A percentile compares a stretch with the other conserved stretches of the same genome.
These are phyloP conservation scores for Pelodytes ibericus DNA, from an alignment of 2,797 vertebrate genomes.

Conservation along the genomic window DNA sequence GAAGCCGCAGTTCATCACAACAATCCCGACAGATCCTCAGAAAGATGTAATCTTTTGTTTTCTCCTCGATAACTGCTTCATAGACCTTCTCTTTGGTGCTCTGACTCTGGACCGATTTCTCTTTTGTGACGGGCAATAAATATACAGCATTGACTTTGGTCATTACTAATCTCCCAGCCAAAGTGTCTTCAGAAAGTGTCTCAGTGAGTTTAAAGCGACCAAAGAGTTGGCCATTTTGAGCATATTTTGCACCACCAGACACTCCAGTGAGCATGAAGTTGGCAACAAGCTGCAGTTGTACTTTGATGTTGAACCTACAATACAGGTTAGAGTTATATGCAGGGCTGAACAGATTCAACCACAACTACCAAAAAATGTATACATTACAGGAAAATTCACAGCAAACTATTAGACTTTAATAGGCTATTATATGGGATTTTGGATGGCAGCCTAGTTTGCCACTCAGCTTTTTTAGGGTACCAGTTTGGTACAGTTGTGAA, in stretches of 20 bases:
- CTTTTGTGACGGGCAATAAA: slow-evolving; percentile 88
- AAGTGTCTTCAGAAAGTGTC: slow-evolving; percentile 97
- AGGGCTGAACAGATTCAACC: no score
- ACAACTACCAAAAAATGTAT: no score
- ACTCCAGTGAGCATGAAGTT: slow-evolving; percentile 99
- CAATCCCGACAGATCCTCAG: slow-evolving; percentile 95
- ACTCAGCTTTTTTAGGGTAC: no score
- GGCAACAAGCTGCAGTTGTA: slow-evolving; percentile 94
- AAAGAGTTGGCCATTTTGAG: slow-evolving; percentile 96
- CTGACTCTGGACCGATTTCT: slow-evolving; percentile 82
- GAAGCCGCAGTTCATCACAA: slow-evolving; percentile 90
- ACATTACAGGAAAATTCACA: no score
- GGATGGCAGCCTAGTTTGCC: no score
- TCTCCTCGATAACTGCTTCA: slow-evolving; percentile 96
- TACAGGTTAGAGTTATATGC: no score
- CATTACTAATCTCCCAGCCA: slow-evolving; percentile 97
- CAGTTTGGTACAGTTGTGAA: no score
- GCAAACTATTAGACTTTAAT: no score
- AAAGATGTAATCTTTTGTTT: slow-evolving; percentile 99
- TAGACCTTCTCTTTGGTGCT: slow-evolving; percentile 97
- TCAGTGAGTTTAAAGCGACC: slow-evolving; percentile 97
- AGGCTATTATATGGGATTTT: no score
- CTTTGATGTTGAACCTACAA: slow-evolving; percentile 97
- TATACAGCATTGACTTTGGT: slow-evolving; percentile 98
- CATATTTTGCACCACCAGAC: slow-evolving; percentile 96